Conservation (phyloP, 1,140 invertebrate species). For the Teleopsis dalmanni region DNA sequence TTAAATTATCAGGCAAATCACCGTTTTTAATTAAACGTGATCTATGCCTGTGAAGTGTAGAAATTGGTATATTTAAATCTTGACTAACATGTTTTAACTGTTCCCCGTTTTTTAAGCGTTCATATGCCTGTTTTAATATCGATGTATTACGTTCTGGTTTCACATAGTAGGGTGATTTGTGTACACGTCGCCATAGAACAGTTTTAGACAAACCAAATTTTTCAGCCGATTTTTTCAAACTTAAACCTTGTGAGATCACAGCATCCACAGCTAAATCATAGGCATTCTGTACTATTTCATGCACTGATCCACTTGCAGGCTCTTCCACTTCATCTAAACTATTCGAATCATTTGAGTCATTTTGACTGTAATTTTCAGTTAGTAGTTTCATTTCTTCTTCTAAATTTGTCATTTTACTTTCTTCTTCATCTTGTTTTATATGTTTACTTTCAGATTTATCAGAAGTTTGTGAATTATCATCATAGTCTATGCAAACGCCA, state of each 20-base stretch:
- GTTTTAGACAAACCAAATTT: conserved; percentile 54
- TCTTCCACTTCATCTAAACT: neutral
- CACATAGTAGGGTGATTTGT: conserved; percentile 46
- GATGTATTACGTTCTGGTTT: conserved; percentile 47
- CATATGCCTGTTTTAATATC: conserved; percentile 48
- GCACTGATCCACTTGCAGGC: too few species aligned
- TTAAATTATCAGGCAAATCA: conserved; percentile 48
- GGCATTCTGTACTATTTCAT: conserved; percentile 21
- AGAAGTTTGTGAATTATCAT: too few species aligned
- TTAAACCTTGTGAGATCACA: conserved; percentile 51
- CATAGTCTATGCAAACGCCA: too few species aligned
- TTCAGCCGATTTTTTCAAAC: conserved; percentile 50
- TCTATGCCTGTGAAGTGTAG: conserved; percentile 54
- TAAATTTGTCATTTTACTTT: conserved; percentile 5
- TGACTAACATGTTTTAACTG: conserved; percentile 50
- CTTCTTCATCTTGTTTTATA: neutral
- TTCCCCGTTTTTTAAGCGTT: conserved; percentile 50
- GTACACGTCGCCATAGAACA: conserved; percentile 53
- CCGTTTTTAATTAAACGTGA: conserved; percentile 49
- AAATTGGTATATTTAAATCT: conserved; percentile 51
- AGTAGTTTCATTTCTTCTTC: too few species aligned
- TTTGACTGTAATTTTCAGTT: too few species aligned
- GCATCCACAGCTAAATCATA: conserved; percentile 47
- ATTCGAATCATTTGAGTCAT: too few species aligned
- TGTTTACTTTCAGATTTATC: neutral